Evolutionary conservation across 1,140 invertebrate genomes (phyloP).

Genomic region (Pseudomyrmex sp.): DNA sequence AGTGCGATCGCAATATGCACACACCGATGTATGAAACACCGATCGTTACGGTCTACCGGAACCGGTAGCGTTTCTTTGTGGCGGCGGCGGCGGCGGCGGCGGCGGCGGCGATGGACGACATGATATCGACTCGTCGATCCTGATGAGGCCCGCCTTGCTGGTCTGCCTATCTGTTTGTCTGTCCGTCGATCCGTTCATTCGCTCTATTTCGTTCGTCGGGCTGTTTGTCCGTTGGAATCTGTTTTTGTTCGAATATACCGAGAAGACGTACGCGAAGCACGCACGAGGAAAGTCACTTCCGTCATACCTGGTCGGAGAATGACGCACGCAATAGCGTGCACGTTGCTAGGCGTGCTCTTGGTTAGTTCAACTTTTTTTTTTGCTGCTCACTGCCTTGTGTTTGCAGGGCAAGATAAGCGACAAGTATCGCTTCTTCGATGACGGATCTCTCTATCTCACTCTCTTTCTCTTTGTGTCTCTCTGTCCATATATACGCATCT

Average conservation of each 20-base stretch:
- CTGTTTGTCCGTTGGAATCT: conserved; percentile 17
- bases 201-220: conserved; percentile 11
- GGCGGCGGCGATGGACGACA: conserved; percentile 31
- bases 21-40: neutral
- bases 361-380: neutral
- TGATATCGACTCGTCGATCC: conserved; percentile 56
- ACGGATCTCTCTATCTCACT: too few relatives aligned
- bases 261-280: neutral
- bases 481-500: too few relatives aligned
- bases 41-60: conserved; percentile 21
- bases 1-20: neutral
- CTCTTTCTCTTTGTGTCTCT: too few relatives aligned
- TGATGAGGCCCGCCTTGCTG: conserved; percentile 37
- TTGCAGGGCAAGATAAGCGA: conserved; percentile 66
- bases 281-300: neutral
- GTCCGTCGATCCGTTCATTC: neutral
- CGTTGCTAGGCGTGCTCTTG: conserved; percentile 79
- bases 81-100: conserved; percentile 26
- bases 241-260: neutral
- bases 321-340: conserved; percentile 7
- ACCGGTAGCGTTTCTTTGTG: conserved; percentile 46
- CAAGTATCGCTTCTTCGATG: conserved; percentile 51
- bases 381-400: conserved; percentile 18
- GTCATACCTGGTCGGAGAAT: neutral
- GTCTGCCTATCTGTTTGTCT: neutral